Evolutionary conservation across 2,888 invertebrate species (phyloP).

Genomic region (Chorisops tibialis): DNA sequence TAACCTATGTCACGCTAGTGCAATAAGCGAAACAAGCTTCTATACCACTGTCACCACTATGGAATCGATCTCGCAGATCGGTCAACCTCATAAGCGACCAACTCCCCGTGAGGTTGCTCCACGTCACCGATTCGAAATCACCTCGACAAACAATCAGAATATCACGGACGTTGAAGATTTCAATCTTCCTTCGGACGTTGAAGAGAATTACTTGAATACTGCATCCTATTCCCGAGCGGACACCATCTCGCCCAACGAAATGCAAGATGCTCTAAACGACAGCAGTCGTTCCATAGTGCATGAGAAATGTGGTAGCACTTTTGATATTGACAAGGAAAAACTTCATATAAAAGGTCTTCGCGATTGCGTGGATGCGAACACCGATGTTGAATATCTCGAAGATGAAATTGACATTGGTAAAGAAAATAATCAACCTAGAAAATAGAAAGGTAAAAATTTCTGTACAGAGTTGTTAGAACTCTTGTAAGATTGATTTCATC

Average conservation of each 20-base stretch:
- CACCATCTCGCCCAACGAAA: conserved; percentile 47
- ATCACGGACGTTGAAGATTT: conserved; percentile 55
- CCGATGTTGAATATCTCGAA: conserved; percentile 58
- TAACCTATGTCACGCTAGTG: background rate
- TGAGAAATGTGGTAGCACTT: conserved; percentile 50
- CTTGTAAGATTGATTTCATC: no score
- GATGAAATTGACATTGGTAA: conserved; percentile 40
- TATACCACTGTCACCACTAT: conserved; percentile 35
- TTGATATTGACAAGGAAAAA: conserved; percentile 53
- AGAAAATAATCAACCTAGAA: conserved; percentile 8
- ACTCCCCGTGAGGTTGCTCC: conserved; percentile 22
- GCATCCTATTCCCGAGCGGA: conserved; percentile 40
- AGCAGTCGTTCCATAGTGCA: conserved; percentile 51
- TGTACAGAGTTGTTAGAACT: conserved; percentile 2
- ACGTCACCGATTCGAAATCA: background rate
- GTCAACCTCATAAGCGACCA: background rate
- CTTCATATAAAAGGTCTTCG: conserved; percentile 55
- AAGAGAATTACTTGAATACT: conserved; percentile 42
- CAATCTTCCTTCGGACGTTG: conserved; percentile 52
- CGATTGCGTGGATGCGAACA: conserved; percentile 50
- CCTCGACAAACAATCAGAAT: background rate
- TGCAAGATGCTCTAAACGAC: conserved; percentile 52
- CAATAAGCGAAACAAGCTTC: conserved; percentile 21
- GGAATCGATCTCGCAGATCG: conserved; percentile 26
- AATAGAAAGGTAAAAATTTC: conserved; percentile 12